Conservation (phyloP, 2,113 vertebrate genomes). For the Camelus dromedarius region DNA sequence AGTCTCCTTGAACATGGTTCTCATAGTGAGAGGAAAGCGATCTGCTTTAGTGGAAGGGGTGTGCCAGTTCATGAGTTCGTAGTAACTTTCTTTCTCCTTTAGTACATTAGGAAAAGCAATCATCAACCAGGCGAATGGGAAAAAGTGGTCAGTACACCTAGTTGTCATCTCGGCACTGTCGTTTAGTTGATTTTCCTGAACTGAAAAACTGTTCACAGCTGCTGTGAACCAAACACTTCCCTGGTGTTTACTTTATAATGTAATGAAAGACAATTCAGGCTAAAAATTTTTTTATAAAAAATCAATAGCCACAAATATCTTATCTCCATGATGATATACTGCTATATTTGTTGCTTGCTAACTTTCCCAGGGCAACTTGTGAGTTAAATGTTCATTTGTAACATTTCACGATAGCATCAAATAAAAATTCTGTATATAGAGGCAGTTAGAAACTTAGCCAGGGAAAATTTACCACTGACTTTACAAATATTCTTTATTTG, state of each 20-base stretch:
- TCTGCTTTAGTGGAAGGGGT: neutral
- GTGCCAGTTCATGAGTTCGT: neutral
- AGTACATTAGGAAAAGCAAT: neutral
- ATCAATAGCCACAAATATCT: neutral
- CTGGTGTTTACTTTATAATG: neutral
- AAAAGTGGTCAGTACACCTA: neutral
- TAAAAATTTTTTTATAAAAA: neutral
- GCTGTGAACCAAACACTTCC: neutral
- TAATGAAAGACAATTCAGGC: neutral
- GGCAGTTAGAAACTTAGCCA: neutral
- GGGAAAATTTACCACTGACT: neutral
- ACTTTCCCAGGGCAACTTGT: neutral
- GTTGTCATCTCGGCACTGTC: neutral
- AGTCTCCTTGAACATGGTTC: neutral
- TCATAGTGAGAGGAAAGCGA: neutral
- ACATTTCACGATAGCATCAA: neutral
- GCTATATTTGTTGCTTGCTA: neutral
- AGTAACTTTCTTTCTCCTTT: neutral
- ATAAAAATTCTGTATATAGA: neutral
- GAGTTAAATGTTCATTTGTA: conserved; percentile 23
- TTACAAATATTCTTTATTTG: conserved; percentile 47
- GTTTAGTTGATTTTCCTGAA: neutral
- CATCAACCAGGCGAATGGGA: neutral
- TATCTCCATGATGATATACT: neutral
- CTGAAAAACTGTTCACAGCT: neutral